Conservation (phyloP, 37 sponge, comb jelly and placozoan genomes). For the Geodia barretti region DNA sequence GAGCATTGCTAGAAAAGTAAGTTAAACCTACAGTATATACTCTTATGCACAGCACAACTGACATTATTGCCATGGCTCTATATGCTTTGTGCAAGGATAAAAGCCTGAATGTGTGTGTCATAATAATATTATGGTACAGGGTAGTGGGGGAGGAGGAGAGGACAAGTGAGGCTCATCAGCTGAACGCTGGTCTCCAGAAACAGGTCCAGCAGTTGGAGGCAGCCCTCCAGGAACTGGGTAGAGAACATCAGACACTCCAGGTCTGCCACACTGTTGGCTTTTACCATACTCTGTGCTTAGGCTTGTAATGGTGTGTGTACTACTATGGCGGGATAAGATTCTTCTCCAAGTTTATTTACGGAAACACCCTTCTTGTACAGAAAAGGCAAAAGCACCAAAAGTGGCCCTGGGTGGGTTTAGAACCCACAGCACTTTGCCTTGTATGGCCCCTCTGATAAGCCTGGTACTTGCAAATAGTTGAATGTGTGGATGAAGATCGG, state of each 20-base stretch:
- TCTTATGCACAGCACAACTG: no score
- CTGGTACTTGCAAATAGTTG: background rate
- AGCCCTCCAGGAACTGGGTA: conserved; percentile 58
- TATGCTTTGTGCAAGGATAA: background rate
- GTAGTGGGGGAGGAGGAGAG: conserved; percentile 40
- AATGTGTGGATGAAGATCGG: background rate
- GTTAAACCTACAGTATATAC: conserved; percentile 9
- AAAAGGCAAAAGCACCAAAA: no score
- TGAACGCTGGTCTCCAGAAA: background rate
- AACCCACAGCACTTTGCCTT: no score
- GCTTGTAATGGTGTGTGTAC: background rate
- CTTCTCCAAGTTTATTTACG: no score
- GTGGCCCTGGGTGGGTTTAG: no score
- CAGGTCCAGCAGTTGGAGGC: conserved; percentile 34
- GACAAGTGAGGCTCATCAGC: conserved; percentile 7
- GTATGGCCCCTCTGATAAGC: no score
- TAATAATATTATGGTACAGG: conserved; percentile 7
- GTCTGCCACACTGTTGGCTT: conserved; percentile 35
- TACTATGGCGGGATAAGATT: no score
- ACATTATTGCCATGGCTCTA: background rate
- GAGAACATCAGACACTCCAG: conserved; percentile 68
- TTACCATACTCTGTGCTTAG: background rate
- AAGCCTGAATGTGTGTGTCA: conserved; percentile 9
- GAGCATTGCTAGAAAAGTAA: conserved; percentile 65
- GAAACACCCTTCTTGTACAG: no score